Percentiles rank a stretch among this genome's conserved stretches.
Conservation (phyloP, 2,888 invertebrate species). For the Drosophila monieri region DNA sequence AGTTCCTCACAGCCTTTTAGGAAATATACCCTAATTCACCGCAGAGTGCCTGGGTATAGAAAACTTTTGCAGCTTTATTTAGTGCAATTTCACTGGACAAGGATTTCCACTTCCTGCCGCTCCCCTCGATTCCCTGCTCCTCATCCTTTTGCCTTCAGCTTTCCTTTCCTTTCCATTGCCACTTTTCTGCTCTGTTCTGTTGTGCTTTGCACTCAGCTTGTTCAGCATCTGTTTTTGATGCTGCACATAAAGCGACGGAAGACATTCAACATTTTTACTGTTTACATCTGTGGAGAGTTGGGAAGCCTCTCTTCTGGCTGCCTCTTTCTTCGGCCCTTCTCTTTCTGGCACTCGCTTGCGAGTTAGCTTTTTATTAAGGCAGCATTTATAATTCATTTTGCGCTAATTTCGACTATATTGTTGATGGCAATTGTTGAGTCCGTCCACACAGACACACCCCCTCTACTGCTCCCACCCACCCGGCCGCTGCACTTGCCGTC, state of each 20-base stretch:
- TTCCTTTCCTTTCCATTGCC: slow-evolving; percentile 6
- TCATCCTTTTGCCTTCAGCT: background rate
- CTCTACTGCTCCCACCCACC: background rate
- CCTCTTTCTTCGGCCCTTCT: background rate
- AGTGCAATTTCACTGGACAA: slow-evolving; percentile 27
- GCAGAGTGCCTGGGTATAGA: slow-evolving; percentile 12
- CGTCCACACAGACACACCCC: background rate
- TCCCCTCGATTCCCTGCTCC: background rate
- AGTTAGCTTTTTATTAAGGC: slow-evolving; percentile 64
- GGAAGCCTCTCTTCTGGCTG: background rate
- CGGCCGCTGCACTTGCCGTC: no score
- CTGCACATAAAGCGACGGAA: slow-evolving; percentile 38
- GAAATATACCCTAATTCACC: slow-evolving; percentile 5
- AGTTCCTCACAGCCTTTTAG: background rate
- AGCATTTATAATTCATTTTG: slow-evolving; percentile 76
- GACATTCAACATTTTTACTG: slow-evolving; percentile 45
- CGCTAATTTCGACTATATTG: slow-evolving; percentile 72
- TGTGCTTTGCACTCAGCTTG: slow-evolving; percentile 16
- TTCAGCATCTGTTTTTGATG: slow-evolving; percentile 40
- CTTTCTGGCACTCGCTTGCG: slow-evolving; percentile 9
- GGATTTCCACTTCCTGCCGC: slow-evolving; percentile 15
- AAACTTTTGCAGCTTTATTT: slow-evolving; percentile 23
- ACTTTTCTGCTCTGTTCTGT: slow-evolving; percentile 13
- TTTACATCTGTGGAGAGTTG: slow-evolving; percentile 32
- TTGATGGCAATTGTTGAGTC: slow-evolving; percentile 44